Base-by-base conservation (phyloP, 2,113 vertebrate genomes). In the Menura novaehollandiae region DNA sequence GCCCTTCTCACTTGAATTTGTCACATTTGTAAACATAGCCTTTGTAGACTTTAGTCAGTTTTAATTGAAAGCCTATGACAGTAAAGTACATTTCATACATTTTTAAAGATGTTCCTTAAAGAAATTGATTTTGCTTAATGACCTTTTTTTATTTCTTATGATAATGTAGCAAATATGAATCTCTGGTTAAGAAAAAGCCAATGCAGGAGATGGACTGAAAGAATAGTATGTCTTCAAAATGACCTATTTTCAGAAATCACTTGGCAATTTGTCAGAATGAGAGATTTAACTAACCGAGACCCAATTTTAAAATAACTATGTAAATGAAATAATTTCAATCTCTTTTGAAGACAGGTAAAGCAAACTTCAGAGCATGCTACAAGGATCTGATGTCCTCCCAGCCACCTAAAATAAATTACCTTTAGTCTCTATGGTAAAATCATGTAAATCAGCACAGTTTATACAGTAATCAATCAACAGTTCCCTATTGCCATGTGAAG, bases 311-410 rank as follows among this genome's bases (percentile, higher is more conserved):
- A 83, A 47, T 88, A 88, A 76, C 56, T 77, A 16, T 91, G 67
- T 85, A 93, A 95, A 91, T 92, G 60, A 58, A 96, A 93, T 94
- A 80, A 95, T 94, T 96, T 93, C 64, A 41, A 11, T 83, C 88
- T 89, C 69, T 75, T 87, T 55, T 89, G 63, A 92, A 89, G 67
- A 89, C 46, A 82, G 52, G 62, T 71, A 85, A 96, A 94, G 75
- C 60, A 92, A 96, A 92, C 71, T 93, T 94, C 67, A 77, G 71
- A 52, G 92, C 39, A 75, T 67, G 30, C 16, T 82, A 43, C 68
- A 85, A 85, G 46, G 41, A 84, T 55, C 35, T 77, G 52, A 79
- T 94, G 47, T 47, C 30, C 64, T 96, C 53, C 26, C 39, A 75
- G 37, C 28, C 84, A 89, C 67, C 56, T 67, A 91, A 95, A 97